phyloP scores from a whole-genome alignment of 2,113 vertebrate species.

The Panthera leo region DNA sequence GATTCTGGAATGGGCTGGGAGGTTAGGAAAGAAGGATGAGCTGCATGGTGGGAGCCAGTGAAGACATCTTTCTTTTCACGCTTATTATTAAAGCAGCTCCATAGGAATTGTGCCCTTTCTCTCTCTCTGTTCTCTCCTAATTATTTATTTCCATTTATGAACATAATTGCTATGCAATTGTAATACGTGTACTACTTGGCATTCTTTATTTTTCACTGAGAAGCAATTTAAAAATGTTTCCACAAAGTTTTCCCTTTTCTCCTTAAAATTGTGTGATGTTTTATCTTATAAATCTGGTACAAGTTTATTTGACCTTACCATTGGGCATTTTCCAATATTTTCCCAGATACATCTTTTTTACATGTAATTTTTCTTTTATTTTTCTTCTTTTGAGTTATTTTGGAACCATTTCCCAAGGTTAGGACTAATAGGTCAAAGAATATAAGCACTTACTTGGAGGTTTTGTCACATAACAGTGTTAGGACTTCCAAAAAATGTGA shows the following conservation, averaged over 20 bases:
- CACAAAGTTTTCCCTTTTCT: neutral
- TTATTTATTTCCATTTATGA: neutral
- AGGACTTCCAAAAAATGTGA: neutral
- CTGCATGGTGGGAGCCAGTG: rapidly evolving
- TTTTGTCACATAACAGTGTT: neutral
- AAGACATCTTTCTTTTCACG: neutral
- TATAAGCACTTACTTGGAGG: neutral
- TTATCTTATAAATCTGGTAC: neutral
- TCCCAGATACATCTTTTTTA: neutral
- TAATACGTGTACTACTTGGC: neutral
- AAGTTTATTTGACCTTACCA: neutral
- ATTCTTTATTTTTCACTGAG: neutral
- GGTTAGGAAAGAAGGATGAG: neutral
- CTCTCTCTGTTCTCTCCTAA: neutral
- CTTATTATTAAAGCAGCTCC: neutral
- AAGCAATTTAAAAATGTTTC: neutral
- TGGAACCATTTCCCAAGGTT: neutral
- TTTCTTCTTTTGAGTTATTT: neutral
- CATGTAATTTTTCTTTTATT: neutral
- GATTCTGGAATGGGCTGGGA: neutral
- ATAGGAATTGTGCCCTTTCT: neutral
- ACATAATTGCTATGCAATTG: neutral
- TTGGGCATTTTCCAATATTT: neutral
- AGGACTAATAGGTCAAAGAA: neutral
- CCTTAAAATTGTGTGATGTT: neutral